A percentile compares a stretch with the other conserved stretches of the same genome.
These are phyloP conservation scores for Plecturocebus donacophilus DNA, from an alignment of 2,113 vertebrate genomes.

Conservation along the genomic window DNA sequence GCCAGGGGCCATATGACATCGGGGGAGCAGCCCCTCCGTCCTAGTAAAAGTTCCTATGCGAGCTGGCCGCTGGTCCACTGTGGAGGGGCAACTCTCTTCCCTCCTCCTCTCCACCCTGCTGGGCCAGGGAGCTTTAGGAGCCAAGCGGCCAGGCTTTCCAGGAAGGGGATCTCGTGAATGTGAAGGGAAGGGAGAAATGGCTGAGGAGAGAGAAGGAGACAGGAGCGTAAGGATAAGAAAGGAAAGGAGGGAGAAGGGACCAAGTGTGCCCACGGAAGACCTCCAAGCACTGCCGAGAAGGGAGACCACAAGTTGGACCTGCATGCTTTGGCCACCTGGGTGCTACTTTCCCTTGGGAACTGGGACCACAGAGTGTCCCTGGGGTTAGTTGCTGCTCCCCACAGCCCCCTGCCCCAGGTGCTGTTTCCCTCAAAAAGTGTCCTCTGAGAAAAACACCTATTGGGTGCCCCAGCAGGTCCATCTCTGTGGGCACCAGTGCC, in stretches of 20 bases:
- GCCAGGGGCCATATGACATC: neutral
- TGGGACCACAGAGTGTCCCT: neutral
- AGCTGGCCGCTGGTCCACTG: neutral
- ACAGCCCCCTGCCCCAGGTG: neutral
- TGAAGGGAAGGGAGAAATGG: neutral
- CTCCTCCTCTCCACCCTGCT: too few relatives aligned
- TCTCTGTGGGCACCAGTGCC: neutral
- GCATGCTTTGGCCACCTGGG: neutral
- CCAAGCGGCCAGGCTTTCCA: neutral
- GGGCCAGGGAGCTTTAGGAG: neutral
- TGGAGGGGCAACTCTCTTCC: neutral
- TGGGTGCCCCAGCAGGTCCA: neutral
- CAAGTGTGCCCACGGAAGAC: rapidly evolving
- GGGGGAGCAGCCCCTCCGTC: neutral
- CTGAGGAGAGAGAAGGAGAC: neutral
- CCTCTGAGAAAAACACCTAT: neutral
- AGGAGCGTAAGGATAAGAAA: too few relatives aligned
- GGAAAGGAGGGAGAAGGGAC: neutral
- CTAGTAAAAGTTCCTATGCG: too few relatives aligned
- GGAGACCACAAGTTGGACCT: rapidly evolving
- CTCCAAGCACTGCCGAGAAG: rapidly evolving
- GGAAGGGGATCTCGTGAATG: neutral
- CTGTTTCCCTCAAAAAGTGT: neutral
- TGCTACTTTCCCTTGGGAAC: neutral
- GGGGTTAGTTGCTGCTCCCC: neutral